Evolutionary conservation across 2,797 vertebrate genomes (phyloP).

Genomic region (Diplodus sargus): DNA sequence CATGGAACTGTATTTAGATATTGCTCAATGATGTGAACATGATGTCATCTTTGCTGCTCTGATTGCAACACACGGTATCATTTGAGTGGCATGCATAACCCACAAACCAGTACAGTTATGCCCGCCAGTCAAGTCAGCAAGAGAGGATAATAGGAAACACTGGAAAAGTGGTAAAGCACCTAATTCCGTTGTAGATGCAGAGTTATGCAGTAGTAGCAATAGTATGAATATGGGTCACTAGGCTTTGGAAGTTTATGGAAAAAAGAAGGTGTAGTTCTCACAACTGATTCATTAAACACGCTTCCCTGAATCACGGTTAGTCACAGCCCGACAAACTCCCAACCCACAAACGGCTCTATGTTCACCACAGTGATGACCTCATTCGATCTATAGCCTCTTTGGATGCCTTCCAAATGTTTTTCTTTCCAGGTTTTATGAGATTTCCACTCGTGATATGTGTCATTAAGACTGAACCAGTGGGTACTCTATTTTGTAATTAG

Average conservation of each 20-base stretch:
- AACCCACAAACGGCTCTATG: slow-evolving; percentile 63
- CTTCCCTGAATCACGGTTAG: slow-evolving; percentile 70
- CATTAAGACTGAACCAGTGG: slow-evolving; percentile 66
- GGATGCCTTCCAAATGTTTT: slow-evolving; percentile 62
- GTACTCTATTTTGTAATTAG: slow-evolving; percentile 66
- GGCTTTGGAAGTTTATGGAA: slow-evolving; percentile 35
- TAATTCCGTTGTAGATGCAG: slow-evolving; percentile 41
- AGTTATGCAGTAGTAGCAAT: slow-evolving; percentile 25
- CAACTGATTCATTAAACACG: slow-evolving; percentile 67
- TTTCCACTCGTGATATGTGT: slow-evolving; percentile 69
- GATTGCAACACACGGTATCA: slow-evolving; percentile 61
- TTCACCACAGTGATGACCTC: slow-evolving; percentile 70
- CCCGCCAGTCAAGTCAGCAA: slow-evolving; percentile 65
- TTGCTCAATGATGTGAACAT: slow-evolving; percentile 48
- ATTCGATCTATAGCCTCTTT: slow-evolving; percentile 51
- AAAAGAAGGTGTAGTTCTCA: slow-evolving; percentile 44
- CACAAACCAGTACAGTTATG: slow-evolving; percentile 65
- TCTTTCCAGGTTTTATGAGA: slow-evolving; percentile 69
- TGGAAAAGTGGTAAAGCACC: slow-evolving; percentile 58
- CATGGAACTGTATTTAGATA: slow-evolving; percentile 10
- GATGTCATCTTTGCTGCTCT: slow-evolving; percentile 45
- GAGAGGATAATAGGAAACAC: slow-evolving; percentile 38
- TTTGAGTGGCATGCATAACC: slow-evolving; percentile 64
- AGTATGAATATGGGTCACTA: slow-evolving; percentile 43
- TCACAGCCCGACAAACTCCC: slow-evolving; percentile 66